Base-by-base conservation (phyloP, 2,797 vertebrate species). In the Loriculus beryllinus region DNA sequence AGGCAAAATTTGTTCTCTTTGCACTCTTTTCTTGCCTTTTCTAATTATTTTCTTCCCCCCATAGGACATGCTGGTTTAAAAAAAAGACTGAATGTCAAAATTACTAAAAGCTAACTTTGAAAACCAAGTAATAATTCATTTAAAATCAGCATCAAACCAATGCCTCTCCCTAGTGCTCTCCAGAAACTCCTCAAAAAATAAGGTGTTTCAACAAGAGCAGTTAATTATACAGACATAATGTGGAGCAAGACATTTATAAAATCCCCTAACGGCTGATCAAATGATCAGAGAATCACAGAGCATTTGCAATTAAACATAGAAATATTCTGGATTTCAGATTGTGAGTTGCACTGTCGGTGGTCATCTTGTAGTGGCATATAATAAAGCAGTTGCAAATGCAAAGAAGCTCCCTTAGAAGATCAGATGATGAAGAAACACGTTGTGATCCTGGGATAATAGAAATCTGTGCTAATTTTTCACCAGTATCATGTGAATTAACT, bases 211-310 rank as follows among this genome's bases (percentile, higher is more conserved):
- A 93, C 72, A 82, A 84, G 87, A 91, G 59, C 33, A 75, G 80
- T 93, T 94, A 95, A 97, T 96, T 92, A 90, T 54, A 74, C 52
- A 72, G 88, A 86, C 23, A 51, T 64, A 90, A 93, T 70, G 62
- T 52, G 60, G 57, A 94, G 86, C 79, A 91, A 95, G 88, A 57
- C 88, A 82, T 92, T 88, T 92, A 82, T 70, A 54, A 90, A 93
- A 92, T 77, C 85, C 76, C 78, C 72, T 26, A 78, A 82, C 0
- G 29, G 67, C 63, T 95, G 87, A 95, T 71, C 5, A 12, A 91
- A 81, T 54, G 72, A 95, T 94, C 86, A 94, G 80, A 95, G 91
- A 82, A 87, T 77, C 80, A 52, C 82, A 86, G 39, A 79, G 56
- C n/a, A 93, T 74, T 93, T 78, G 75, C 90, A 92, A 87, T 90